Evolutionary conservation across 2,797 vertebrate species (phyloP), one percentile per base, ranked within the genome.

Genomic region (Gephyroberyx darwinii): DNA sequence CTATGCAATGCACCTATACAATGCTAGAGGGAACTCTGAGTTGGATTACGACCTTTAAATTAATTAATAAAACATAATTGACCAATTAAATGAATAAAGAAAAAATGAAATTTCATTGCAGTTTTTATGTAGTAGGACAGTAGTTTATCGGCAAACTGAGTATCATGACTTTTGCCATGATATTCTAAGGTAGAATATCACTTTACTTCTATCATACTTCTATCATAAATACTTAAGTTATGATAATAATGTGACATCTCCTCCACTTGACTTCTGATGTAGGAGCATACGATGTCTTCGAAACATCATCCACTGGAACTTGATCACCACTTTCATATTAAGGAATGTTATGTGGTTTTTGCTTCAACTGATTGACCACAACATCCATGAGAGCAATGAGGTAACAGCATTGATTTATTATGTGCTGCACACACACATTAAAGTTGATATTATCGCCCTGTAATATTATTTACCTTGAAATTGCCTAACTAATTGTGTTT

Each of bases 241-340:
- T 19, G 17, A 8, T 65, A 0, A 53, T 35, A 41, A 17, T 54
- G 17, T 78, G 65, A 31, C 0, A 2, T 57, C 12, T 53, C 37
- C 47, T 48, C 14, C 0, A 0, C 76, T 58, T 14, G 13, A 20
- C 31, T 69, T 63, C n/a, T 64, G 37, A 1, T 55, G 3, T 39
- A 99, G 98, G 93, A 99, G 98, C 84, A 98, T 99, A 72, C 90
- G 97, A 81, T 99, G 98, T 85, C 95, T 99, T 63, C 88, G 98
- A 75, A 99, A 99, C 55, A 96, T 98, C 78, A 99, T 99, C 88
- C 98, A 99, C 90, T 99, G 98, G 98, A 99, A 99, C 84, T 43
- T 99, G 85, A 96, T 99, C 85, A 95, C 96, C 65, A 99, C 98
- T 0, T 99, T 99, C 83, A 99, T 99, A 89, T 91, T 99, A 90